Evolutionary conservation across 2,113 vertebrate species (phyloP), one percentile per base, ranked within the genome.

Genomic region (Otis tarda): DNA sequence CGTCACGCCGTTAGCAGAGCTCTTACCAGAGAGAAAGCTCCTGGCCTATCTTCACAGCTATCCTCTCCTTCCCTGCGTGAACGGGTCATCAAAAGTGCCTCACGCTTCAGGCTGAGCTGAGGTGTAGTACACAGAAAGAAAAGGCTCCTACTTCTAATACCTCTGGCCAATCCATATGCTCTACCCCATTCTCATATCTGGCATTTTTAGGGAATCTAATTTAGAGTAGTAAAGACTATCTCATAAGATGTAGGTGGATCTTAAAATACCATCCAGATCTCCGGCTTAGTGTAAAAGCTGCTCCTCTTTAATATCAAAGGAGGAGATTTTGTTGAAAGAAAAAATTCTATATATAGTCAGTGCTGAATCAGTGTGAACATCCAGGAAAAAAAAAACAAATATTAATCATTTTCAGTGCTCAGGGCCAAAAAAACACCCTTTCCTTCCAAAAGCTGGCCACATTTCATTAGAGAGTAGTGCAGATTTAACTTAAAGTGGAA

Each of bases 201-300:
- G 70, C 59, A 84, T 76, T 57, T 96, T 92, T 81, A 76, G 33
- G 50, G 31, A 94, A 95, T 69, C 61, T 81, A 94, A 94, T 76
- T 87, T 81, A 76, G 74, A 73, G 83, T 89, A 96, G 92, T 87
- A 93, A 95, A 92, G 76, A 95, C 57, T 90, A 88, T 57, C 56
- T 92, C 77, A 82, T 22, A 94, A 73, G 55, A 87, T 64, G 93
- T 93, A 91, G 92, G 91, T 94, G 94, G 86, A 85, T 85, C 83
- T 85, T 87, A 94, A 96, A 96, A 95, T 92, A 94, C 14, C 23
- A 35, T 87, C 50, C 77, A 83, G 89, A 89, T 91, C 81, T 89
- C 80, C 87, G 18, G 63, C 47, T 84, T 79, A 80, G 50, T 37
- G 47, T 89, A 89, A 96, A 94, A 93, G 45, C 69, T 90, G 70